phyloP scores from a whole-genome alignment of 37 sponge, comb jelly and placozoan genomes.

The Amphimedon queenslandica region DNA sequence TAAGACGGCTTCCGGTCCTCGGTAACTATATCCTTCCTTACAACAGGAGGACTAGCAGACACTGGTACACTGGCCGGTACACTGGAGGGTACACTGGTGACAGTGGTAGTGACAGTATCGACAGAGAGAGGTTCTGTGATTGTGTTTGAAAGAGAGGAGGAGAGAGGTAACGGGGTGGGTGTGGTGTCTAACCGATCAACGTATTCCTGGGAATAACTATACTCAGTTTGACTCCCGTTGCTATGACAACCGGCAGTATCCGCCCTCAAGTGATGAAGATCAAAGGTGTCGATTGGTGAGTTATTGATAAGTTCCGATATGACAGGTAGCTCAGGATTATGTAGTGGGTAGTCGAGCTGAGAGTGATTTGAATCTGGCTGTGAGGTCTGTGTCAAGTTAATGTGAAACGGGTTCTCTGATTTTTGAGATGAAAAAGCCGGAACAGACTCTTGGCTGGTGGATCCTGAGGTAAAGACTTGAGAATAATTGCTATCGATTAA shows the following conservation, averaged over 20 bases:
- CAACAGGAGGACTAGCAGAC: no score
- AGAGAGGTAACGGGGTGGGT: no score
- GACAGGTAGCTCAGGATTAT: not conserved
- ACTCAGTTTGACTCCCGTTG: not conserved
- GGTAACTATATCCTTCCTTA: no score
- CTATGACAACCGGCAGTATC: not conserved
- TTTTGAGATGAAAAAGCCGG: not conserved
- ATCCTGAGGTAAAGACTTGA: not conserved
- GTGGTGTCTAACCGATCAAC: not conserved
- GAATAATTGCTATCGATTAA: not conserved
- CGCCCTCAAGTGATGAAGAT: not conserved
- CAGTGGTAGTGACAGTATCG: not conserved
- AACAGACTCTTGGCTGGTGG: slow-evolving; percentile 1
- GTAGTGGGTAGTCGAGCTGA: not conserved
- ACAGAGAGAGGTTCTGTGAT: not conserved
- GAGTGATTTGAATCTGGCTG: not conserved
- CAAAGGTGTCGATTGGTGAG: slow-evolving; percentile 6
- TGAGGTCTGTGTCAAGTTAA: slow-evolving; percentile 8
- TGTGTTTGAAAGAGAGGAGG: not conserved
- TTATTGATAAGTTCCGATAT: not conserved
- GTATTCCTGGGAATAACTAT: slow-evolving; percentile 10
- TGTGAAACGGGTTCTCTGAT: not conserved
- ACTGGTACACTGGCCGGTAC: no score
- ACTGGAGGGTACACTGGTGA: no score
- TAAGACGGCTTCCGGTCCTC: no score